Evolutionary conservation across 2,113 vertebrate species (phyloP).

Genomic region (Galeopterus variegatus): DNA sequence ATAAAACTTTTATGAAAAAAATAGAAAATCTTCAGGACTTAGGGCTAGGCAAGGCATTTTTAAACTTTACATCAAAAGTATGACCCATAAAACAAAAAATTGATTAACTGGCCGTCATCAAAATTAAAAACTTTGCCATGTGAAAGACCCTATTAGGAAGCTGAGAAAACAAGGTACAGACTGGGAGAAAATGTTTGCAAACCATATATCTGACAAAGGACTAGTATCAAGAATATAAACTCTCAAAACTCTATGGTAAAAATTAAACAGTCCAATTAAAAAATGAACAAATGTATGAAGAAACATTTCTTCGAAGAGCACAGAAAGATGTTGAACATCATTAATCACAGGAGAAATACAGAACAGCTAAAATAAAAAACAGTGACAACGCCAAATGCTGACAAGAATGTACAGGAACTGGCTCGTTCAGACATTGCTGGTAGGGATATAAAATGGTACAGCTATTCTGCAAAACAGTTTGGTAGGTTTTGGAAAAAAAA

Average conservation of each 20-base stretch:
- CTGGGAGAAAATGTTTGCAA: conserved; percentile 1
- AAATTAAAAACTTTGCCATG: not conserved
- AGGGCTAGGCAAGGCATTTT: not conserved
- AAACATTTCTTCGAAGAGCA: not conserved
- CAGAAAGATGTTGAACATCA: not conserved
- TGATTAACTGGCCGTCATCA: not conserved
- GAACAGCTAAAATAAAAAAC: conserved; percentile 34
- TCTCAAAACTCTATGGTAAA: not conserved
- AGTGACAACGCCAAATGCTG: conserved; percentile 8
- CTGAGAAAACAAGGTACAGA: not conserved
- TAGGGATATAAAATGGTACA: not conserved
- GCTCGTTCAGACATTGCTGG: not conserved
- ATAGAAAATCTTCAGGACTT: not conserved
- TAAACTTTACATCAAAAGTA: not conserved
- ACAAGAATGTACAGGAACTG: not conserved
- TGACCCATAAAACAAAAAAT: not conserved
- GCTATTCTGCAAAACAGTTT: not conserved
- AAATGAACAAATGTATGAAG: not conserved
- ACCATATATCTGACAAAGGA: not conserved
- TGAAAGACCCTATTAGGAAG: not conserved
- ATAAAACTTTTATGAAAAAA: not conserved
- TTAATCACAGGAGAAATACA: not conserved
- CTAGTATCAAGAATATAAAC: not conserved
- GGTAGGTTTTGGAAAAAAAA: conserved; percentile 34
- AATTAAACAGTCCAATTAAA: not conserved